Evolutionary conservation across 2,113 vertebrate species (phyloP).

Genomic region (Irena cyanogastra): DNA sequence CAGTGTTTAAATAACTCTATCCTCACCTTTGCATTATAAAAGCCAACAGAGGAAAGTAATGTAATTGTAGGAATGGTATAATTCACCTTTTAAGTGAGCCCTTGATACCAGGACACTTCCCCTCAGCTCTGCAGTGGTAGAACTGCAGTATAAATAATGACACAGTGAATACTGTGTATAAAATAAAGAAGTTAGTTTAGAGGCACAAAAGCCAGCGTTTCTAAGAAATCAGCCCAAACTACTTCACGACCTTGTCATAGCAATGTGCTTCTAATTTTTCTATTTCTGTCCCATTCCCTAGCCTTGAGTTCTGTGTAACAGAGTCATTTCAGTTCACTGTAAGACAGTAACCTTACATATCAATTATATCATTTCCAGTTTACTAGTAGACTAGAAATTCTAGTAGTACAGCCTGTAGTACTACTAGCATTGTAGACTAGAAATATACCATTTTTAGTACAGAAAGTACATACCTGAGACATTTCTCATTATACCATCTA

Average conservation of each 20-base stretch:
- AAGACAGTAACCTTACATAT: neutral
- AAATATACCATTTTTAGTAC: neutral
- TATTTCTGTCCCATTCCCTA: neutral
- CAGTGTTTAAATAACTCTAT: neutral
- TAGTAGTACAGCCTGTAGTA: neutral
- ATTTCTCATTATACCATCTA: neutral
- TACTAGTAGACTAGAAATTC: neutral
- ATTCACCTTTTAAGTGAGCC: neutral
- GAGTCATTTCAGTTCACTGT: neutral
- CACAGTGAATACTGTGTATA: neutral
- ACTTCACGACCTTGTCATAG: neutral
- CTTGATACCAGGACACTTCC: neutral
- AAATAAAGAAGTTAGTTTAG: neutral
- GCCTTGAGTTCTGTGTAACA: neutral
- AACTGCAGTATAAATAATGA: neutral
- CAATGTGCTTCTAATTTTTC: neutral
- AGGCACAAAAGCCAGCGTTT: neutral
- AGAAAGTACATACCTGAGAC: neutral
- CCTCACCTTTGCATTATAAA: neutral
- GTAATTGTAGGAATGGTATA: neutral
- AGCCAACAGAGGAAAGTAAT: neutral
- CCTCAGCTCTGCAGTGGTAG: neutral
- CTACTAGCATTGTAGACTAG: neutral
- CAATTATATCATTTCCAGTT: neutral
- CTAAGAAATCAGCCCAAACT: neutral